phyloP scores from a whole-genome alignment of 2,797 vertebrate genomes.

The Eleutherodactylus coqui region DNA sequence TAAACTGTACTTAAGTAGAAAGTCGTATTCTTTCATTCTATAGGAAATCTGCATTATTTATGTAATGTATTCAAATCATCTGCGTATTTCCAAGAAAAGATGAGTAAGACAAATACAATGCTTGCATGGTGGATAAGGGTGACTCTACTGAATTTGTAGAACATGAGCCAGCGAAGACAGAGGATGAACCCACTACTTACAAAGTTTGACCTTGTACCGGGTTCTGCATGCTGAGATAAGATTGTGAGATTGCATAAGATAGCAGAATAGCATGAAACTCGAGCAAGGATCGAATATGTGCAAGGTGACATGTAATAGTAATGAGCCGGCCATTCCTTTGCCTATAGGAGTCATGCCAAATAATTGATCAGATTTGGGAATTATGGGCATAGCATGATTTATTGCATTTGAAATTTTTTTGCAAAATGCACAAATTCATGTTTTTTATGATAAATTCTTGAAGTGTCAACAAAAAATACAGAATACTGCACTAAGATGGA shows the following conservation, averaged over 20 bases:
- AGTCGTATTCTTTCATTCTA: not conserved
- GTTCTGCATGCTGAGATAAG: not conserved
- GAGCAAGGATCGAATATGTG: not conserved
- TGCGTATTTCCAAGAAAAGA: not conserved
- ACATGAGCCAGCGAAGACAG: not conserved
- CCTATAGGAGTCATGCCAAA: not conserved
- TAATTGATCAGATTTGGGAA: not conserved
- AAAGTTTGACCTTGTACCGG: not conserved
- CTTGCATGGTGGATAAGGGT: not conserved
- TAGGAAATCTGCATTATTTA: conserved; percentile 22
- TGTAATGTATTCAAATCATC: not conserved
- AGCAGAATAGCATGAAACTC: not conserved
- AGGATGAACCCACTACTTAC: not conserved
- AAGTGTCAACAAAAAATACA: too few species aligned
- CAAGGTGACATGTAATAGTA: not conserved
- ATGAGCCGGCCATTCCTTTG: not conserved
- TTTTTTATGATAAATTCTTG: too few species aligned
- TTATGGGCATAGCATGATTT: not conserved
- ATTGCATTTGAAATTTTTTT: not conserved
- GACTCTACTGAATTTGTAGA: not conserved
- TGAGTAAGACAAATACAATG: not conserved
- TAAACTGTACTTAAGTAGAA: not conserved
- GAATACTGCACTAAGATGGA: too few species aligned
- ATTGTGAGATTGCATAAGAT: not conserved
- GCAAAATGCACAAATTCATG: too few species aligned